Evolutionary conservation across 2,113 vertebrate species (phyloP).

Genomic region (Carassius auratus): DNA sequence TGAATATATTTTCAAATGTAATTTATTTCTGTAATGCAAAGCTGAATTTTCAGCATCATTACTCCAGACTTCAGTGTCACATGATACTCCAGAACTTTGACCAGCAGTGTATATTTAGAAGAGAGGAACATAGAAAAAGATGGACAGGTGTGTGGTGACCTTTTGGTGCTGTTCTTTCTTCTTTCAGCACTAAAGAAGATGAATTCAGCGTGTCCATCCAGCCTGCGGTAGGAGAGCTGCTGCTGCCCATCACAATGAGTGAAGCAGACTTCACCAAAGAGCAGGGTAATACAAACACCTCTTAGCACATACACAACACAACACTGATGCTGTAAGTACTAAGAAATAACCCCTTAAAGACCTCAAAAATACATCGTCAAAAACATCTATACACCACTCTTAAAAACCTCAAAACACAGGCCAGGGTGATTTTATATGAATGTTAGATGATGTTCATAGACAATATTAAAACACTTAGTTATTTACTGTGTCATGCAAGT

Average conservation of each 20-base stretch:
- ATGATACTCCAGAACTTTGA: not conserved
- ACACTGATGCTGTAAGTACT: not conserved
- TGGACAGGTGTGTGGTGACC: conserved; percentile 13
- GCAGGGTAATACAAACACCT: conserved; percentile 80
- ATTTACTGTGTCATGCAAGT: too few species aligned
- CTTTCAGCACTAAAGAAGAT: conserved; percentile 87
- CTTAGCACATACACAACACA: not conserved
- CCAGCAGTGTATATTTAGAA: not conserved
- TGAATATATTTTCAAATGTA: too few species aligned
- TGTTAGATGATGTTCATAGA: not conserved
- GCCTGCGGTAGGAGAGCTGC: conserved; percentile 88
- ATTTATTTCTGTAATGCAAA: not conserved
- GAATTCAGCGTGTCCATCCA: conserved; percentile 89
- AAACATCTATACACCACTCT: not conserved
- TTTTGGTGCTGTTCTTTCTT: conserved; percentile 9
- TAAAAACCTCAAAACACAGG: not conserved
- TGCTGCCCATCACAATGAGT: conserved; percentile 87
- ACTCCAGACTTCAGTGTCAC: too few species aligned
- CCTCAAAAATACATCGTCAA: not conserved
- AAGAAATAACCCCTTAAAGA: not conserved
- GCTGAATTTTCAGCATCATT: too few species aligned
- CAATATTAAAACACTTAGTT: too few species aligned
- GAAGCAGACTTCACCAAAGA: conserved; percentile 90
- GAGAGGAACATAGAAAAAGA: not conserved
- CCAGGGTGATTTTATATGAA: not conserved